Conservation (phyloP, 2,797 vertebrate genomes). For the Antrozous pallidus region DNA sequence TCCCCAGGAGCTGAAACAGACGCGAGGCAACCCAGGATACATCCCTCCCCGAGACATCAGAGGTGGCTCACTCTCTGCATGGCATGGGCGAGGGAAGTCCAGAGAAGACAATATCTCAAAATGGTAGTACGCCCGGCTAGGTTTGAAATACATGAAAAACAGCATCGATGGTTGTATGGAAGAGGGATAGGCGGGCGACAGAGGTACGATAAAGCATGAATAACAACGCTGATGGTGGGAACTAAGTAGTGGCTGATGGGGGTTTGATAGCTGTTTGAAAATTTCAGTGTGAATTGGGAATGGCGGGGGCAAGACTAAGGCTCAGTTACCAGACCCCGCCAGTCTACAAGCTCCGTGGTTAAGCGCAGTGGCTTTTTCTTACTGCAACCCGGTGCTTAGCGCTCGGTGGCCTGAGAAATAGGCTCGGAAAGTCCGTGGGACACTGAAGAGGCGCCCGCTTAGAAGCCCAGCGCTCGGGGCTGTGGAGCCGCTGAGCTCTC, state of each 20-base stretch:
- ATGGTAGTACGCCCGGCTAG: not conserved
- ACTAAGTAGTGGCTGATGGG: no score
- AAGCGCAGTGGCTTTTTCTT: not conserved
- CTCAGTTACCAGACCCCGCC: not conserved
- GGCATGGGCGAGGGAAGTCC: not conserved
- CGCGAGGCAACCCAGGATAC: not conserved
- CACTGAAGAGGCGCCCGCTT: rapidly evolving
- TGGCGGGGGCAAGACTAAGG: not conserved
- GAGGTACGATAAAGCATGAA: not conserved
- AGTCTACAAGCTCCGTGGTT: not conserved
- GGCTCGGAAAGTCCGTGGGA: not conserved
- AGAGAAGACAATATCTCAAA: not conserved
- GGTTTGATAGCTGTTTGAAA: not conserved
- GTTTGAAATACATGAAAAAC: not conserved
- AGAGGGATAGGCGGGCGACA: not conserved
- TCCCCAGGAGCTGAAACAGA: not conserved
- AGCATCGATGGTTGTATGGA: not conserved
- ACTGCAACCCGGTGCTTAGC: no score
- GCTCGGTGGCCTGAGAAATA: not conserved
- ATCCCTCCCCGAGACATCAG: no score
- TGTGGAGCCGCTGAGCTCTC: not conserved
- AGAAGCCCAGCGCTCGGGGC: no score
- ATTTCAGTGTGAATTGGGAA: not conserved
- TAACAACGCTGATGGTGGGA: not conserved
- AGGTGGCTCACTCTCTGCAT: not conserved